Conservation (phyloP, 2,113 vertebrate genomes). For the Marcusenius ussheri region DNA sequence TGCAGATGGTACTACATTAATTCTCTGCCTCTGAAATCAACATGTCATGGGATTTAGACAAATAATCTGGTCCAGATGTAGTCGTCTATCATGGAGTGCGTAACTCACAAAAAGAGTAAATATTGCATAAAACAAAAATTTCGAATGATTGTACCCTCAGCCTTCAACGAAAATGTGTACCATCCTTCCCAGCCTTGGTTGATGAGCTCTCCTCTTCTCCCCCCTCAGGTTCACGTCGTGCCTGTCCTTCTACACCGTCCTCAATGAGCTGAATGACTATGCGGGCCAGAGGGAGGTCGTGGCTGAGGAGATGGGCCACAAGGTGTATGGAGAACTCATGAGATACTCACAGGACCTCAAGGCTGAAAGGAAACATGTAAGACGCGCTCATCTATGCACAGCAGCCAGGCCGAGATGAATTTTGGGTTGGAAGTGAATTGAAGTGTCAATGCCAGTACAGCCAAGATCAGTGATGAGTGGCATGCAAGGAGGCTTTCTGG, state of each 20-base stretch:
- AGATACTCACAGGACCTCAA: conserved; percentile 91
- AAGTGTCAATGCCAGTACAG: background rate
- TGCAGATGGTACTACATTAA: background rate
- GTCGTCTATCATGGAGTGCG: background rate
- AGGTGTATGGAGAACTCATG: conserved; percentile 91
- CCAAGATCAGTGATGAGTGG: background rate
- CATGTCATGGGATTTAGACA: background rate
- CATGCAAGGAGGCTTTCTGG: background rate
- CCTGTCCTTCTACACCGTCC: conserved; percentile 86
- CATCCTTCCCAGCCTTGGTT: background rate
- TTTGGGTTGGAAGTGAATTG: background rate
- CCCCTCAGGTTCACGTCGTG: conserved; percentile 86
- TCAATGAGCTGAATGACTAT: conserved; percentile 93
- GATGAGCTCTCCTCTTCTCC: conserved; percentile 19
- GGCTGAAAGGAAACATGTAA: conserved; percentile 91
- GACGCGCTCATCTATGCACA: conserved; percentile 23
- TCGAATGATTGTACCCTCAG: background rate
- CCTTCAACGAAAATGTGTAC: background rate
- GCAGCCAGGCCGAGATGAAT: background rate
- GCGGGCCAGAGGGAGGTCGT: conserved; percentile 96
- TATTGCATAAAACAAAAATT: background rate
- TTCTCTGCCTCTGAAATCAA: background rate
- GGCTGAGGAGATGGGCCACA: conserved; percentile 93
- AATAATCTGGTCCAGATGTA: background rate
- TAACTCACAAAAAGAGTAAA: background rate